These are phyloP conservation scores for Cryptotermes secundus DNA, from an alignment of 1,140 invertebrate species.

Conservation along the genomic window DNA sequence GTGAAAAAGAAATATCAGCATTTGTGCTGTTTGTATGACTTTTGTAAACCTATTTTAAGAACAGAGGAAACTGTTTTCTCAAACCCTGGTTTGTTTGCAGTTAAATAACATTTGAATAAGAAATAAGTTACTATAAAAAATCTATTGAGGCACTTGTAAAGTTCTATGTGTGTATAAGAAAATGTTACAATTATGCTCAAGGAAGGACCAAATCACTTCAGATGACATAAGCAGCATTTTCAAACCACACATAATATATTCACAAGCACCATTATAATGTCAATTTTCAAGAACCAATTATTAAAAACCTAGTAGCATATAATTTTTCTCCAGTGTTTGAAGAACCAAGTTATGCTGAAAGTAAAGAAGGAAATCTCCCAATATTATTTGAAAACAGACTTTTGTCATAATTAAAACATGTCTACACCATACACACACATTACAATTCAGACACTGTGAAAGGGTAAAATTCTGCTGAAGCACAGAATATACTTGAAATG, in stretches of 20 bases:
- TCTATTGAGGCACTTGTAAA: slow-evolving; percentile 1
- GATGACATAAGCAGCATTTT: neutral
- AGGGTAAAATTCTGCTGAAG: neutral
- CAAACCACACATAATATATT: slow-evolving; percentile 1
- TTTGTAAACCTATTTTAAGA: neutral
- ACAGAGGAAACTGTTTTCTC: neutral
- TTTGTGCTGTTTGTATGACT: neutral
- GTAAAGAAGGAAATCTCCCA: neutral
- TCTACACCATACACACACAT: neutral
- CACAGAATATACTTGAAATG: neutral
- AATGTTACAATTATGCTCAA: neutral
- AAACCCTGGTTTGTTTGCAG: neutral
- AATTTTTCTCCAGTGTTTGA: neutral
- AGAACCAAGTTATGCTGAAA: neutral
- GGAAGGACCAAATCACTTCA: neutral
- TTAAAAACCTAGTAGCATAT: neutral
- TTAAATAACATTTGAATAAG: neutral
- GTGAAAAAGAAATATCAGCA: neutral
- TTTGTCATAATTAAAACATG: neutral
- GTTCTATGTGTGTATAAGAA: neutral
- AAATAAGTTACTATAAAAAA: neutral
- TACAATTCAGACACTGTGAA: neutral
- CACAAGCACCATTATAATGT: neutral
- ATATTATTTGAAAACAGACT: neutral
- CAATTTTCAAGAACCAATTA: neutral